Conservation (phyloP, 2,888 invertebrate species). For the Scaptomyza tumidula region DNA sequence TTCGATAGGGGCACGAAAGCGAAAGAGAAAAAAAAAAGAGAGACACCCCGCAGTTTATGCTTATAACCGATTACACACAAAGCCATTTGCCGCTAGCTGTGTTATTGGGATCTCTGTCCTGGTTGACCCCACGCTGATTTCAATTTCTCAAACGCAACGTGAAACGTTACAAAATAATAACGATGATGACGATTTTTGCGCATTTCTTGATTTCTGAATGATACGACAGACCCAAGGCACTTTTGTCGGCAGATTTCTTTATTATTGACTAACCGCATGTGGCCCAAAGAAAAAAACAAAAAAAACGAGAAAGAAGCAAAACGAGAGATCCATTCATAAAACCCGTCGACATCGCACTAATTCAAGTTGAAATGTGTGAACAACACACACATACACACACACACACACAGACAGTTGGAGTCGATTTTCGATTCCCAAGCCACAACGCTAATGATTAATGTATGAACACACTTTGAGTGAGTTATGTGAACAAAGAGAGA, state of each 20-base stretch:
- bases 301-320: not conserved
- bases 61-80: constrained; percentile 70
- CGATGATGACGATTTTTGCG: constrained; percentile 72
- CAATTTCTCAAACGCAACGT: constrained; percentile 74
- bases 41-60: constrained; percentile 58
- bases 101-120: too few species aligned
- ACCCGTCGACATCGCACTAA: constrained; percentile 61
- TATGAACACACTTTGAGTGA: constrained; percentile 66
- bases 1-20: constrained; percentile 16
- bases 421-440: constrained; percentile 22
- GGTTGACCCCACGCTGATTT: constrained; percentile 70
- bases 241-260: constrained; percentile 75
- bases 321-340: constrained; percentile 62
- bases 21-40: constrained; percentile 45
- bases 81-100: constrained; percentile 65
- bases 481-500: constrained; percentile 26
- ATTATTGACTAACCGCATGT: constrained; percentile 72
- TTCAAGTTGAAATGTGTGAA: constrained; percentile 77
- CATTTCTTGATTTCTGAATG: constrained; percentile 69
- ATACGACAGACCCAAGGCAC: constrained; percentile 36
- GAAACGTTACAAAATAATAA: constrained; percentile 78
- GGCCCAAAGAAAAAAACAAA: constrained; percentile 42
- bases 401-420: constrained; percentile 29
- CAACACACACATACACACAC: constrained; percentile 59
- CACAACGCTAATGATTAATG: constrained; percentile 75